A percentile compares a stretch with the other conserved stretches of the same genome.
phyloP scores from a whole-genome alignment of 1,140 invertebrate genomes.

The Drosophila sp. region DNA sequence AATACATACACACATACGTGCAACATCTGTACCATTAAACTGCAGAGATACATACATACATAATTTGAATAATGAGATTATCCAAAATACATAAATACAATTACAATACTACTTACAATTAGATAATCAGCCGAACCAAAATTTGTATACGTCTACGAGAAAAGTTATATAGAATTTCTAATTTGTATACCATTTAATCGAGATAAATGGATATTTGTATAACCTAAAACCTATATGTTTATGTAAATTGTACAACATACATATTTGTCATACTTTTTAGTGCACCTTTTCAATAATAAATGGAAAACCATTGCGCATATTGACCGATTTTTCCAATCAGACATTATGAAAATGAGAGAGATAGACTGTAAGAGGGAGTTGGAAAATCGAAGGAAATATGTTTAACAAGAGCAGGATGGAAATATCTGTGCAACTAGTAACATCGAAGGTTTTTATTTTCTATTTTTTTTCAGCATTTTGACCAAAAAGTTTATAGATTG shows the following conservation, averaged over 20 bases:
- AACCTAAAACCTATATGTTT: not conserved
- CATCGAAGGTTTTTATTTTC: no score
- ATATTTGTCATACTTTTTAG: slow-evolving; percentile 15
- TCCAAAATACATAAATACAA: slow-evolving; percentile 8
- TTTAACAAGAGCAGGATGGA: not conserved
- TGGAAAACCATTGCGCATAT: not conserved
- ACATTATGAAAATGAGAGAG: not conserved
- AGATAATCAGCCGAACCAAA: slow-evolving; percentile 36
- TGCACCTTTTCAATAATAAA: slow-evolving; percentile 12
- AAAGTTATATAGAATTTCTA: slow-evolving; percentile 8
- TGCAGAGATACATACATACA: slow-evolving; percentile 2
- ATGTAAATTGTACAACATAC: slow-evolving; percentile 3
- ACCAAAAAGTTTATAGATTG: no score
- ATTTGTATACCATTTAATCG: slow-evolving; percentile 2
- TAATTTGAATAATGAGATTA: slow-evolving; percentile 12
- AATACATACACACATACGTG: not conserved
- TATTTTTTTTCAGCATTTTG: no score
- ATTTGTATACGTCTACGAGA: slow-evolving; percentile 42
- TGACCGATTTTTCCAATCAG: not conserved
- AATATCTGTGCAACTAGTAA: not conserved
- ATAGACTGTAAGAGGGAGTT: not conserved
- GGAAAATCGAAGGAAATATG: not conserved
- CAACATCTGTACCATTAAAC: no score
- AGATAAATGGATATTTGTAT: slow-evolving; percentile 1
- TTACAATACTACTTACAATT: not conserved